These are phyloP conservation scores for Athrips mouffetella DNA, from an alignment of 2,888 invertebrate species.

Conservation along the genomic window DNA sequence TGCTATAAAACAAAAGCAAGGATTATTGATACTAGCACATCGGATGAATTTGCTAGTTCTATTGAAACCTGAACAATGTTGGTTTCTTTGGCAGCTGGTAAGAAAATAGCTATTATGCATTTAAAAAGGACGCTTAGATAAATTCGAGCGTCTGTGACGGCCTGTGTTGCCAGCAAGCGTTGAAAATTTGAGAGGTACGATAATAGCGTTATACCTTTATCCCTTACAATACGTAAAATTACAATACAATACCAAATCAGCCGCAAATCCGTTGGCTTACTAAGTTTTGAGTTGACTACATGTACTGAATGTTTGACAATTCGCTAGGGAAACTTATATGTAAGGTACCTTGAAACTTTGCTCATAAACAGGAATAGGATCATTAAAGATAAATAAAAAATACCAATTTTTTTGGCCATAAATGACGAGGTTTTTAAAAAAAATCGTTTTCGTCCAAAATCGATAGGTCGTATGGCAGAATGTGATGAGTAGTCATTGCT, in stretches of 20 bases:
- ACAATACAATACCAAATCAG: slow-evolving; percentile 27
- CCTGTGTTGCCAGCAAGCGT: slow-evolving; percentile 14
- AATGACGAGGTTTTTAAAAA: too few relatives aligned
- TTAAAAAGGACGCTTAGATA: slow-evolving; percentile 34
- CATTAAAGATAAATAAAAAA: too few relatives aligned
- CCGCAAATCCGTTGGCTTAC: slow-evolving; percentile 26
- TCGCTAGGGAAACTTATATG: too few relatives aligned
- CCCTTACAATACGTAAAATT: slow-evolving; percentile 18
- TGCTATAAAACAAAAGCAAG: slow-evolving; percentile 5
- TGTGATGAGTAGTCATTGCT: too few relatives aligned
- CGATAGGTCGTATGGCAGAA: too few relatives aligned
- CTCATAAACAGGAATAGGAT: too few relatives aligned
- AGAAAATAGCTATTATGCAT: slow-evolving; percentile 40
- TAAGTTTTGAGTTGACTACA: slow-evolving; percentile 43
- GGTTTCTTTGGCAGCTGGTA: slow-evolving; percentile 34
- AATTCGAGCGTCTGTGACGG: slow-evolving; percentile 29
- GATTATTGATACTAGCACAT: not conserved
- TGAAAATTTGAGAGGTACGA: slow-evolving; percentile 30
- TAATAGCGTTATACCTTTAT: slow-evolving; percentile 18
- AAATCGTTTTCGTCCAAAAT: slow-evolving; percentile 21
- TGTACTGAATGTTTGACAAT: slow-evolving; percentile 35
- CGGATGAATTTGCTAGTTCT: not conserved
- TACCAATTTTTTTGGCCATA: too few relatives aligned
- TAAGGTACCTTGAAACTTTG: too few relatives aligned
- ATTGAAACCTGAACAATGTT: slow-evolving; percentile 9